phyloP scores from a whole-genome alignment of 2,797 vertebrate genomes.

The Melanotaenia nigrans region DNA sequence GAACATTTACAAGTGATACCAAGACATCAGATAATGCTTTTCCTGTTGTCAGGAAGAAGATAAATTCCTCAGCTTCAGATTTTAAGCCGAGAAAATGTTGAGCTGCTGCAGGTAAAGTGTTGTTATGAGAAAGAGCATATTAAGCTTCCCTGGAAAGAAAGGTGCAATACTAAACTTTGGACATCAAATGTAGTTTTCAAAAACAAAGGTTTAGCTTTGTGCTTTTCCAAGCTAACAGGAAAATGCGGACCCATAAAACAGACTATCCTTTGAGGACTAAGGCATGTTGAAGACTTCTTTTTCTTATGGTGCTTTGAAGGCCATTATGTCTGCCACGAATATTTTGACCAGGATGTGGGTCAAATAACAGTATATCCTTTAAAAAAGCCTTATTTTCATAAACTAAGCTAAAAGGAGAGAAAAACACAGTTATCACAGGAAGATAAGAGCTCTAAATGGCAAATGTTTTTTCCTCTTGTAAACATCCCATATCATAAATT shows the following conservation, averaged over 20 bases:
- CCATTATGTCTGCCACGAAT: neutral
- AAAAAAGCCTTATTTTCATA: neutral
- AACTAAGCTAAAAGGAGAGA: too few relatives aligned
- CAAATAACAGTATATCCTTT: neutral
- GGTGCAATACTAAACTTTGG: neutral
- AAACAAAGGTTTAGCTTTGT: neutral
- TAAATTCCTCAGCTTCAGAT: neutral
- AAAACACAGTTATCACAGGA: too few relatives aligned
- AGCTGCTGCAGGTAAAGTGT: neutral
- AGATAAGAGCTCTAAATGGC: neutral
- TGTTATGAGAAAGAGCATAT: neutral
- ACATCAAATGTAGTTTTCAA: neutral
- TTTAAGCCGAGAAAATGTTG: neutral
- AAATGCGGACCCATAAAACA: neutral
- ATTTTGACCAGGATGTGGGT: neutral
- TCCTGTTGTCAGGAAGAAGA: neutral
- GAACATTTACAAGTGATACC: slow-evolving; percentile 1
- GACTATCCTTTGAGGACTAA: neutral
- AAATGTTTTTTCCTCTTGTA: neutral
- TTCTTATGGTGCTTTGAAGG: neutral
- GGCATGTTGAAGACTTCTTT: neutral
- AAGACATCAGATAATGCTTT: neutral
- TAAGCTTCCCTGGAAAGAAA: neutral
- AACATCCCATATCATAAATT: neutral
- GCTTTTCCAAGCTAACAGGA: neutral